Percentiles rank a stretch among this genome's conserved stretches.
phyloP scores from a whole-genome alignment of 2,797 vertebrate species.

The Moxostoma hubbsi region DNA sequence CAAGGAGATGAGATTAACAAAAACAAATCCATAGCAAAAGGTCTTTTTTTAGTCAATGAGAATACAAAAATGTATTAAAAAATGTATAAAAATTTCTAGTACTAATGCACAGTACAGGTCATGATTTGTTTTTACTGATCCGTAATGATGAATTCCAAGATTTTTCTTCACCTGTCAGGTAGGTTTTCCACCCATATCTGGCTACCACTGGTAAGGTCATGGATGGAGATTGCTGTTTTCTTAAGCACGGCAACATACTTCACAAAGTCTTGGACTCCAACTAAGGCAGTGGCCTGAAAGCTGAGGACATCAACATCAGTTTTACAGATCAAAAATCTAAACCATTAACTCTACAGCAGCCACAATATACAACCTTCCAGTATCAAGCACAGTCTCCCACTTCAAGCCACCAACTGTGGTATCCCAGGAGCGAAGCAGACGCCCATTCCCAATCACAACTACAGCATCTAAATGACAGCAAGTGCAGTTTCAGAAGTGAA shows the following conservation, averaged over 20 bases:
- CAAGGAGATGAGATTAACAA: neutral
- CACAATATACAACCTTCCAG: conserved; percentile 83
- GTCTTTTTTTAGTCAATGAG: neutral
- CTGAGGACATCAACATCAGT: conserved; percentile 66
- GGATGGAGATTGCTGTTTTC: conserved; percentile 84
- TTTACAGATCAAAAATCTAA: neutral
- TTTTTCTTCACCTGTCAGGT: conserved; percentile 84
- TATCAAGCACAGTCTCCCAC: conserved; percentile 91
- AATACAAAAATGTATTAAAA: too few relatives aligned
- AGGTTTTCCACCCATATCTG: conserved; percentile 94
- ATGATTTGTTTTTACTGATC: too few relatives aligned
- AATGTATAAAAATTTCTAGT: too few relatives aligned
- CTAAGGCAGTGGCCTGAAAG: conserved; percentile 86
- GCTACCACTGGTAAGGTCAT: conserved; percentile 93
- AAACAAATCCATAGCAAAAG: neutral
- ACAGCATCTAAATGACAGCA: conserved; percentile 81
- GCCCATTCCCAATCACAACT: conserved; percentile 86
- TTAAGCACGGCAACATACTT: conserved; percentile 88
- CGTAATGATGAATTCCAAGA: neutral
- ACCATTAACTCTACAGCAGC: neutral
- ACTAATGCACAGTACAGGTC: too few relatives aligned
- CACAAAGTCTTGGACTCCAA: conserved; percentile 84
- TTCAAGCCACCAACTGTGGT: conserved; percentile 91
- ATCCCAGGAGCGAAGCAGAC: conserved; percentile 94
- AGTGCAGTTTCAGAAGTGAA: neutral